Base-by-base conservation (phyloP, 2,797 vertebrate species). In the Crocodylus rhombifer region DNA sequence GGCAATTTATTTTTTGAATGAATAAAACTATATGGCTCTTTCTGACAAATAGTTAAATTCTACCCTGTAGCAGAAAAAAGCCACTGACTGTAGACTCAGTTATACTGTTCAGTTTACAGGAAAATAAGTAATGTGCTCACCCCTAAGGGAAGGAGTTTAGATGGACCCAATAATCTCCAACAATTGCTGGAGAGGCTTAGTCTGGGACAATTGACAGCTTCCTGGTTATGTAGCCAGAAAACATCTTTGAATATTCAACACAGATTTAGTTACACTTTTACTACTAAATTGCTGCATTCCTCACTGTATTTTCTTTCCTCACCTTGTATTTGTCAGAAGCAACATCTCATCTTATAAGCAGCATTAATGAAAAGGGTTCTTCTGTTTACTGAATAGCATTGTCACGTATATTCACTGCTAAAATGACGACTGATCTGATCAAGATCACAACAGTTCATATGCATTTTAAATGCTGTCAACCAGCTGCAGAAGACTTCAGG, bases 171-270 rank as follows among this genome's bases (percentile, higher is more conserved):
- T 14, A 62, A 81, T 33, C 26, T 61, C 25, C 57, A 51, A 73
- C 36, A 78, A 5, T 21, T 67, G 25, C 1, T 51, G 16, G 14
- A 67, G 14, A 51, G 73, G 21, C 10, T 6, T 71, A 20, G 82
- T n/a, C 33, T 0, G 0, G 62, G 55, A 79, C 13, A 88, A 57
- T 4, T 2, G 0, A 2, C 61, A 51, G 10, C 5, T 12, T 79
- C 82, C 76, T 36, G 51, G 15, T 8, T 42, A 26, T 11, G n/a
- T 2, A 0, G 4, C 26, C 74, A 84, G 30, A 25, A 67, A 57
- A 6, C 12, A 11, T 51, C 42, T 56, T 81, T 76, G 33, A 88
- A 55, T 56, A n/a, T 33, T 63, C 62, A 56, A 51, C 42, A 51
- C 42, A 51, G 10, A 5, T 13, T 51, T 2, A 78, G 12, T 23